phyloP scores from a whole-genome alignment of 2,888 invertebrate genomes.

The Geotrupes spiniger region DNA sequence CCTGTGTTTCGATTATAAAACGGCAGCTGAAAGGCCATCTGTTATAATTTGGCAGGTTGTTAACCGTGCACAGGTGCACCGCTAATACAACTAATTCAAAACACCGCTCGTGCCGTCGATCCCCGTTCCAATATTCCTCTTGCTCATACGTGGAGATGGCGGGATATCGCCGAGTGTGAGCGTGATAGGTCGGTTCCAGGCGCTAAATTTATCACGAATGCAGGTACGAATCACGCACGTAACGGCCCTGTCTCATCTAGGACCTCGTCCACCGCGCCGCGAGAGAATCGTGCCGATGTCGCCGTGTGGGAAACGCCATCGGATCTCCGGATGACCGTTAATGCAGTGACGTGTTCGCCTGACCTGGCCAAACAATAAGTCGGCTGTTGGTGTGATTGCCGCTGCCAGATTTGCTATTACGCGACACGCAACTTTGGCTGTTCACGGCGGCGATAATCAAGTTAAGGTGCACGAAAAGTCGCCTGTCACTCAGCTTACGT shows the following conservation, averaged over 20 bases:
- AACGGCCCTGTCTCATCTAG: slow-evolving; percentile 3
- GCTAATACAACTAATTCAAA: slow-evolving; percentile 24
- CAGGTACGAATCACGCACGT: slow-evolving; percentile 21
- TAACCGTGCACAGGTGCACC: slow-evolving; percentile 31
- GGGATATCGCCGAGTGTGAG: slow-evolving; percentile 10
- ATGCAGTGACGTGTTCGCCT: slow-evolving; percentile 38
- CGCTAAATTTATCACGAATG: slow-evolving; percentile 23
- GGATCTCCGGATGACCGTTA: slow-evolving; percentile 29
- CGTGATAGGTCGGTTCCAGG: slow-evolving; percentile 8
- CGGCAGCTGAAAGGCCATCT: slow-evolving; percentile 19
- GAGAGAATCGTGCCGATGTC: neutral
- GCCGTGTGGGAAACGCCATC: slow-evolving; percentile 18
- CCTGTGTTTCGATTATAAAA: slow-evolving; percentile 5
- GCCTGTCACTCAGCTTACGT: slow-evolving; percentile 37
- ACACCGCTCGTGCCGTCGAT: slow-evolving; percentile 10
- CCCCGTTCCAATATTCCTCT: neutral
- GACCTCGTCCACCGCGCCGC: no score
- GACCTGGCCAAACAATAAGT: slow-evolving; percentile 44
- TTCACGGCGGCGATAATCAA: slow-evolving; percentile 39
- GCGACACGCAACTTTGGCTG: slow-evolving; percentile 39
- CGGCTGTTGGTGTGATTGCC: slow-evolving; percentile 40
- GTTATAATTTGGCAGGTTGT: slow-evolving; percentile 30
- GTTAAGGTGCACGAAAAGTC: slow-evolving; percentile 41
- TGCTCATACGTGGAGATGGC: neutral
- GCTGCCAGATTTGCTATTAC: slow-evolving; percentile 44